These are phyloP conservation scores for Sphinx pinastri DNA, from an alignment of 2,888 invertebrate genomes.

Conservation along the genomic window DNA sequence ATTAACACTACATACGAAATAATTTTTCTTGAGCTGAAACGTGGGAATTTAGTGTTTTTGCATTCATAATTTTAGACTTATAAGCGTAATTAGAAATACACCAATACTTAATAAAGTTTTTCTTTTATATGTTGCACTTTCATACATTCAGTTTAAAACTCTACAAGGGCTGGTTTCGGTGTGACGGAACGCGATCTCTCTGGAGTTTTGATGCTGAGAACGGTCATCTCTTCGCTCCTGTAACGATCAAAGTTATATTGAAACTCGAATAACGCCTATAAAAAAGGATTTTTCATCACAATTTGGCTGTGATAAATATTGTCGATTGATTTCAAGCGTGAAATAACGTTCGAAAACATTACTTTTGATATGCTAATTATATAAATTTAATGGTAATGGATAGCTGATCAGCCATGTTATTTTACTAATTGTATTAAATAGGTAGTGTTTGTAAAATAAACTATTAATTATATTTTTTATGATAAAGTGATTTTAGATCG, in stretches of 20 bases:
- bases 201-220: constrained; percentile 64
- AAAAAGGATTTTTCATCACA: constrained; percentile 6
- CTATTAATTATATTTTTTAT: no score
- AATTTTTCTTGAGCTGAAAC: no score
- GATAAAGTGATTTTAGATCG: no score
- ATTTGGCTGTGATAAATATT: background rate
- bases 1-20: background rate
- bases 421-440: no score
- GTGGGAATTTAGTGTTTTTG: background rate
- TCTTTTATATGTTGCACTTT: background rate
- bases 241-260: constrained; percentile 37
- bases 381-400: background rate
- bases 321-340: constrained; percentile 17
- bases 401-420: no score
- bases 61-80: background rate
- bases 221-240: constrained; percentile 79
- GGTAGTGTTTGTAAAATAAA: no score
- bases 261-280: background rate
- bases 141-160: constrained; percentile 54
- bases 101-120: background rate
- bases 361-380: background rate
- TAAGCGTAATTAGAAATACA: constrained; percentile 4
- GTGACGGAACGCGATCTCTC: constrained; percentile 67
- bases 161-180: constrained; percentile 70
- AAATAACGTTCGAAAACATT: background rate